Conservation (phyloP, 2,113 vertebrate genomes). For the Opisthocomus hoazin region DNA sequence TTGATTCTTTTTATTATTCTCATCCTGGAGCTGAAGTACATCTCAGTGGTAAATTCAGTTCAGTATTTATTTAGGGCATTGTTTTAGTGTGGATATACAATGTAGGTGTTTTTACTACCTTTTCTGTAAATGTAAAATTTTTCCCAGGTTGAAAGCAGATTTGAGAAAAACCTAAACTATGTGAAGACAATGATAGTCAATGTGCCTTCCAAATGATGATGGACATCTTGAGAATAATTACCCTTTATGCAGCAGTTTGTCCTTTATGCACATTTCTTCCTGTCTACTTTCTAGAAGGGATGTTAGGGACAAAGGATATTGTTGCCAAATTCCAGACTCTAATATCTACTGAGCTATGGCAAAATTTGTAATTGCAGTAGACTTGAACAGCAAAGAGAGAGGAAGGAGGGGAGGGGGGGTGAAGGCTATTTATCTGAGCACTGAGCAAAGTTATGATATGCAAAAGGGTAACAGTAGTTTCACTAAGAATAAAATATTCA, state of each 20-base stretch:
- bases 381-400: slow-evolving; percentile 21
- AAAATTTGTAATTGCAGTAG: slow-evolving; percentile 47
- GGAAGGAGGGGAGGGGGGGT: background rate
- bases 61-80: background rate
- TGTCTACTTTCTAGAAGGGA: background rate
- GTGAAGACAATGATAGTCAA: background rate
- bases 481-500: slow-evolving; percentile 79
- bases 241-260: background rate
- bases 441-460: slow-evolving; percentile 48
- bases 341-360: background rate
- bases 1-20: background rate
- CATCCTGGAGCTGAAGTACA: background rate
- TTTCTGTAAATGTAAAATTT: background rate
- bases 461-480: slow-evolving; percentile 64
- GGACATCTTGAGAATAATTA: background rate
- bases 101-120: background rate
- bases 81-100: background rate
- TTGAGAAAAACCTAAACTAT: background rate
- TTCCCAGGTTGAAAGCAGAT: background rate
- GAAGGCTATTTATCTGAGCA: slow-evolving; percentile 48
- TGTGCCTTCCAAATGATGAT: background rate
- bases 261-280: background rate
- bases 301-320: background rate
- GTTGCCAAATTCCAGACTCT: background rate
- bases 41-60: background rate